Evolutionary conservation across 2,888 invertebrate genomes (phyloP).

Genomic region (Cristatella mucedo): DNA sequence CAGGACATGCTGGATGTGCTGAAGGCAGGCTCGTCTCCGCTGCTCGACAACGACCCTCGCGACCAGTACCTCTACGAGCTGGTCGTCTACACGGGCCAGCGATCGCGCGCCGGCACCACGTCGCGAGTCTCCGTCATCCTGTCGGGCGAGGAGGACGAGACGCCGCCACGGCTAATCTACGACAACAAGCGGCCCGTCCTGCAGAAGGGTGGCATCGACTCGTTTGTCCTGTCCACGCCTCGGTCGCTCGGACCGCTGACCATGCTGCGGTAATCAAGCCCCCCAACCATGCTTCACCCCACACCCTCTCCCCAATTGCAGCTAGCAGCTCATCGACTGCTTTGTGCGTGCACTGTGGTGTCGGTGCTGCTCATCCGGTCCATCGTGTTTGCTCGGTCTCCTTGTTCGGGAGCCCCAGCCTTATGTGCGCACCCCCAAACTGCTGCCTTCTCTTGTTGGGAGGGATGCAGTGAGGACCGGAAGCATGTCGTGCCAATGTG

Average conservation of each 20-base stretch:
- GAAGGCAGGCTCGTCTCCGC: conserved; percentile 18
- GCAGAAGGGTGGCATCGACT: conserved; percentile 23
- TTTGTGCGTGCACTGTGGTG: too few species aligned
- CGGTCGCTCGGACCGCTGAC: conserved; percentile 13
- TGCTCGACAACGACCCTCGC: conserved; percentile 28
- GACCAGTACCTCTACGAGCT: conserved; percentile 35
- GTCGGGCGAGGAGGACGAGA: conserved; percentile 28
- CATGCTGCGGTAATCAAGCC: too few species aligned
- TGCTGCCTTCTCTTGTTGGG: too few species aligned
- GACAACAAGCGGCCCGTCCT: conserved; percentile 24
- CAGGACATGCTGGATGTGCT: conserved; percentile 14
- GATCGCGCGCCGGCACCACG: conserved; percentile 16
- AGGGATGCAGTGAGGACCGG: too few species aligned
- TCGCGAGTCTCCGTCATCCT: conserved; percentile 22
- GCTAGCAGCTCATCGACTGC: too few species aligned
- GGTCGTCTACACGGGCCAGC: conserved; percentile 24
- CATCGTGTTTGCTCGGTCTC: too few species aligned
- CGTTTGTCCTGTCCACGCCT: conserved; percentile 29
- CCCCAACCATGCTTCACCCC: too few species aligned
- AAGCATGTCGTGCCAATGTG: too few species aligned
- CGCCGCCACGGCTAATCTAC: conserved; percentile 20
- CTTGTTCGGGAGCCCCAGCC: too few species aligned
- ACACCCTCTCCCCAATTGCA: too few species aligned
- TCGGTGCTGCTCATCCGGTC: too few species aligned
- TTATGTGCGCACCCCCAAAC: too few species aligned